A percentile compares a stretch with the other conserved stretches of the same genome.
phyloP scores from a whole-genome alignment of 1,140 invertebrate genomes.

The Solenopsis fugax region DNA sequence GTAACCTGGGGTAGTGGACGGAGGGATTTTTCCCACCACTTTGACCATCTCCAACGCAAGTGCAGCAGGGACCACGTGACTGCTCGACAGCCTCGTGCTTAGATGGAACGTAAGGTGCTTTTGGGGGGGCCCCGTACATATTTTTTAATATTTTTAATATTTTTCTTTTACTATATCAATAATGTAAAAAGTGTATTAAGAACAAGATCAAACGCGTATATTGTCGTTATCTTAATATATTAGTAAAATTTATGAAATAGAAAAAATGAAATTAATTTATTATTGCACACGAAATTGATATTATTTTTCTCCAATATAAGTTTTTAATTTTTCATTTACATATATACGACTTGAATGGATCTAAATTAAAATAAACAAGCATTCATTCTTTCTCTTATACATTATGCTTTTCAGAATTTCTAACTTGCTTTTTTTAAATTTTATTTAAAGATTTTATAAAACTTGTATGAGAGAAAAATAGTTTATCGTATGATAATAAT shows the following conservation, averaged over 20 bases:
- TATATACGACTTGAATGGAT: background rate
- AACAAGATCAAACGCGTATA: background rate
- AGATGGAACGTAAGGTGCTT: background rate
- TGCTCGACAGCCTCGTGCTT: conserved; percentile 6
- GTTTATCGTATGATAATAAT: background rate
- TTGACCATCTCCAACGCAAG: conserved; percentile 9
- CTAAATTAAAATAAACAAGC: background rate
- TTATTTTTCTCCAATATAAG: background rate
- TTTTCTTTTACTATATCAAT: background rate
- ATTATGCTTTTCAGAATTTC: background rate
- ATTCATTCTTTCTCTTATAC: background rate
- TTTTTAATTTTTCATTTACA: too few species aligned
- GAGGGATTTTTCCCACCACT: conserved; percentile 40
- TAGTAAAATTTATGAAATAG: background rate
- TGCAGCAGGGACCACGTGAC: conserved; percentile 12
- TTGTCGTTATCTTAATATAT: background rate
- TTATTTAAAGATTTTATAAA: background rate
- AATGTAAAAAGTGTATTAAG: background rate
- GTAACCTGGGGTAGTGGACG: conserved; percentile 15
- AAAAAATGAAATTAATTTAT: background rate
- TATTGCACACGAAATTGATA: background rate
- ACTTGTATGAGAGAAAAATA: background rate
- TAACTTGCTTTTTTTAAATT: background rate
- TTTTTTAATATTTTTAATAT: background rate
- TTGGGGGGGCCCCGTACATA: background rate